phyloP scores from a whole-genome alignment of 2,888 invertebrate genomes.

The Aleiodes alternator region DNA sequence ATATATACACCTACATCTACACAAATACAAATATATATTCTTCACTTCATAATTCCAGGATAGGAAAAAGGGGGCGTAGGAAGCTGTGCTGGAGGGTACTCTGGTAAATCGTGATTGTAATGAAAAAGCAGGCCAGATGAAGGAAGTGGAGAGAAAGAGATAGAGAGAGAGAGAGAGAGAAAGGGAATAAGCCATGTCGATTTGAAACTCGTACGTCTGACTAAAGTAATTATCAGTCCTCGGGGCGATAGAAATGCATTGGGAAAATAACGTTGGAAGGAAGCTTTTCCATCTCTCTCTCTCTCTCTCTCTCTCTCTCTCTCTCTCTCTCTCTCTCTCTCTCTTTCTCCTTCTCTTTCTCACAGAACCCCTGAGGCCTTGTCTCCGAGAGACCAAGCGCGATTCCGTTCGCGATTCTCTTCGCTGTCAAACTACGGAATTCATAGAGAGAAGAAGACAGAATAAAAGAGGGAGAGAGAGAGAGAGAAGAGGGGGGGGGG shows the following conservation, averaged over 20 bases:
- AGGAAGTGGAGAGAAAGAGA: neutral
- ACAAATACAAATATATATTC: neutral
- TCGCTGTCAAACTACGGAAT: conserved; percentile 31
- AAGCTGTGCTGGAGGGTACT: conserved; percentile 12
- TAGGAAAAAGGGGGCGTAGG: conserved; percentile 19
- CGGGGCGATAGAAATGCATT: conserved; percentile 41
- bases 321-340: neutral
- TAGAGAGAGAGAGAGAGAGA: neutral
- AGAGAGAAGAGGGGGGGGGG: neutral
- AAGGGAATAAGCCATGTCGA: conserved; percentile 45
- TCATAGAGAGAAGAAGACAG: conserved; percentile 10
- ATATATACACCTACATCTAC: conserved; percentile 13
- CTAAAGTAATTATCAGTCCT: conserved; percentile 65
- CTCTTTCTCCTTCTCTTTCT: neutral
- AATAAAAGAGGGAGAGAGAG: neutral
- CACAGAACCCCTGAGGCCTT: neutral
- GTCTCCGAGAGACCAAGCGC: conserved; percentile 17
- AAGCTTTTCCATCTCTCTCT: neutral
- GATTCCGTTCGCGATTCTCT: conserved; percentile 19
- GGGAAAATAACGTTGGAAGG: conserved; percentile 25
- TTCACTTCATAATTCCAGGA: conserved; percentile 24
- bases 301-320: neutral
- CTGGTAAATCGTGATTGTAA: conserved; percentile 11
- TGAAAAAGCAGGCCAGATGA: conserved; percentile 16
- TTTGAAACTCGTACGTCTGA: conserved; percentile 43